These are phyloP conservation scores for Acropora yongei DNA, from an alignment of 64 coral and sea anemone genomes.

Conservation along the genomic window DNA sequence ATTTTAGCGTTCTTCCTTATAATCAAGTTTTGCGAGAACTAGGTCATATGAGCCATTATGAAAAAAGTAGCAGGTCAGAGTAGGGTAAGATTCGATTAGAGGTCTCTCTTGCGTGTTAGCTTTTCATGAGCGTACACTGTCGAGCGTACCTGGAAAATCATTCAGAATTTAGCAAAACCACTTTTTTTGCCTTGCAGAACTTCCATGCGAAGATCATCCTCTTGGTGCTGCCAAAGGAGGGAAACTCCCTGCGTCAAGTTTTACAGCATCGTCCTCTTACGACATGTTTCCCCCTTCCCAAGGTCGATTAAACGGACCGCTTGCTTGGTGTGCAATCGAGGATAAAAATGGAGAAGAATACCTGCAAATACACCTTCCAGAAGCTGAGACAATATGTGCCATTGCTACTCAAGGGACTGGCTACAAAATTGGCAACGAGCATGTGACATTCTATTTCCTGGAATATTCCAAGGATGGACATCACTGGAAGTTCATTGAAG, in stretches of 20 bases:
- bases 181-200: neutral
- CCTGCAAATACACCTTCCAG: conserved; percentile 48
- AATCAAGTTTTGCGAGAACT: no score
- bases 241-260: neutral
- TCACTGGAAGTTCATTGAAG: conserved; percentile 20
- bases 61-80: no score
- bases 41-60: no score
- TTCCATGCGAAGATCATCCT: conserved; percentile 18
- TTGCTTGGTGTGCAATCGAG: conserved; percentile 33
- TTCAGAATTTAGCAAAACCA: no score
- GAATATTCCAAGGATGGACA: conserved; percentile 24
- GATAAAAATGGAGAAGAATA: neutral
- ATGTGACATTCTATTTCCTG: conserved; percentile 17
- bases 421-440: neutral
- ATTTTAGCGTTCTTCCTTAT: no score
- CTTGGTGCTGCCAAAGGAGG: neutral
- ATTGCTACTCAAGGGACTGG: conserved; percentile 64
- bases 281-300: neutral
- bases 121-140: no score
- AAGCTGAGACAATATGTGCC: conserved; percentile 28
- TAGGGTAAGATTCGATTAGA: no score
- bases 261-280: neutral
- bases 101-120: no score
- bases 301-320: conserved; percentile 39
- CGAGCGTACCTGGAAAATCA: no score